phyloP scores from a whole-genome alignment of 2,888 invertebrate species.

The Isotomurus palustris region DNA sequence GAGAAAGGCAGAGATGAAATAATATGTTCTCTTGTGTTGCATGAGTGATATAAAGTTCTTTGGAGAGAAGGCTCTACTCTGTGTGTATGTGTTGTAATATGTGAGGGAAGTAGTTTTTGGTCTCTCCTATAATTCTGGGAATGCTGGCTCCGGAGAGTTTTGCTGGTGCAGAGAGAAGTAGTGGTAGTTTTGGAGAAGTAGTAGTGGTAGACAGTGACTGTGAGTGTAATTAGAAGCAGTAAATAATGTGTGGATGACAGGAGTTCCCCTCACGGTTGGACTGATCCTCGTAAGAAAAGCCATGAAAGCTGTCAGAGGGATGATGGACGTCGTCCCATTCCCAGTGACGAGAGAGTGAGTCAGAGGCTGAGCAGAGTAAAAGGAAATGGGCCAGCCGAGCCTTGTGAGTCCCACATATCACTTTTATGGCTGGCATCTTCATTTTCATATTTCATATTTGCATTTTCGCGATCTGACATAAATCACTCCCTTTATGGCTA shows the following conservation, averaged over 20 bases:
- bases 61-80: too few relatives aligned
- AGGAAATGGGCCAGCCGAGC: constrained; percentile 41
- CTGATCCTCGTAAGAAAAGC: constrained; percentile 42
- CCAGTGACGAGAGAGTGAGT: constrained; percentile 41
- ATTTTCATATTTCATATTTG: constrained; percentile 46
- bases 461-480: constrained; percentile 43
- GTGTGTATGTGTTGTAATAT: too few relatives aligned
- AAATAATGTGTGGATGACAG: constrained; percentile 43
- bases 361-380: constrained; percentile 23
- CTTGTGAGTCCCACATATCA: constrained; percentile 39
- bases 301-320: constrained; percentile 40
- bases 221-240: constrained; percentile 44
- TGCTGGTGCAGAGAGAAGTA: constrained; percentile 10
- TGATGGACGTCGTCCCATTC: constrained; percentile 41
- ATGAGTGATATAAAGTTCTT: constrained; percentile 9
- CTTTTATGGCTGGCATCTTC: constrained; percentile 44
- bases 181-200: constrained; percentile 10
- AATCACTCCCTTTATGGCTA: constrained; percentile 46
- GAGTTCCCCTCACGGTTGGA: constrained; percentile 42
- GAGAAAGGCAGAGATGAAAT: too few relatives aligned
- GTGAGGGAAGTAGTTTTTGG: too few relatives aligned
- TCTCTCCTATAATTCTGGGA: constrained; percentile 5
- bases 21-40: too few relatives aligned
- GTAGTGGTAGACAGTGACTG: constrained; percentile 26
- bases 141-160: constrained; percentile 9